Percentiles rank a stretch among this genome's conserved stretches.
phyloP scores from a whole-genome alignment of 2,113 vertebrate genomes.

The Microcebus jonahi region DNA sequence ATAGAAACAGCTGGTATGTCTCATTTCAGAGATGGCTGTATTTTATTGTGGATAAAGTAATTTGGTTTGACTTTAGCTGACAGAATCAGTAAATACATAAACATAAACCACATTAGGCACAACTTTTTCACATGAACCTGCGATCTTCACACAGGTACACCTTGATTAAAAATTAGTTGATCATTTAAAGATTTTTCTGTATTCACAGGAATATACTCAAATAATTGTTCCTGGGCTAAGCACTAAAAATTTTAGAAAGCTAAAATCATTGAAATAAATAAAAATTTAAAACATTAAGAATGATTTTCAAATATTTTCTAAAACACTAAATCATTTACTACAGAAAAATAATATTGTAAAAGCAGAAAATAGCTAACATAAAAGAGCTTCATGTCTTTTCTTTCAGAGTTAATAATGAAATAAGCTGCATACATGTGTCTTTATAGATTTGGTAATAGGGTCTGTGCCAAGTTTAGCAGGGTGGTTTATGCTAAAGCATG shows the following conservation, averaged over 20 bases:
- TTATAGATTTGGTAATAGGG: not conserved
- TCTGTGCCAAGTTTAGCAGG: not conserved
- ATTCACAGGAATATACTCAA: constrained; percentile 58
- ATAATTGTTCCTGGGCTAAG: not conserved
- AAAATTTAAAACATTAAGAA: constrained; percentile 67
- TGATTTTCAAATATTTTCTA: constrained; percentile 73
- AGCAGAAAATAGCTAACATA: constrained; percentile 59
- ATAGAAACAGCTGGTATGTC: not conserved
- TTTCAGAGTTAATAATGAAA: constrained; percentile 44
- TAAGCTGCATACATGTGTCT: not conserved
- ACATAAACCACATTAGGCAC: constrained; percentile 40
- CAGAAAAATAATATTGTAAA: constrained; percentile 51
- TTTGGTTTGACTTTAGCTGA: constrained; percentile 58
- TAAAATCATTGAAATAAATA: constrained; percentile 62
- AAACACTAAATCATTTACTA: constrained; percentile 63
- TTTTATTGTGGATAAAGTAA: constrained; percentile 47
- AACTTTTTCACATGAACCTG: not conserved
- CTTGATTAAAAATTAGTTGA: not conserved
- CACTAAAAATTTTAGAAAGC: constrained; percentile 67
- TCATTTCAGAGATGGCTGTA: constrained; percentile 58
- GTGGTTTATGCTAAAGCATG: not conserved
- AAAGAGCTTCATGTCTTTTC: not conserved
- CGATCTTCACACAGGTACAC: not conserved
- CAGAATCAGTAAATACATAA: constrained; percentile 64
- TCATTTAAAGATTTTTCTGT: constrained; percentile 57